These are phyloP conservation scores for Athetis lepigone DNA, from an alignment of 2,888 invertebrate species.

Conservation along the genomic window DNA sequence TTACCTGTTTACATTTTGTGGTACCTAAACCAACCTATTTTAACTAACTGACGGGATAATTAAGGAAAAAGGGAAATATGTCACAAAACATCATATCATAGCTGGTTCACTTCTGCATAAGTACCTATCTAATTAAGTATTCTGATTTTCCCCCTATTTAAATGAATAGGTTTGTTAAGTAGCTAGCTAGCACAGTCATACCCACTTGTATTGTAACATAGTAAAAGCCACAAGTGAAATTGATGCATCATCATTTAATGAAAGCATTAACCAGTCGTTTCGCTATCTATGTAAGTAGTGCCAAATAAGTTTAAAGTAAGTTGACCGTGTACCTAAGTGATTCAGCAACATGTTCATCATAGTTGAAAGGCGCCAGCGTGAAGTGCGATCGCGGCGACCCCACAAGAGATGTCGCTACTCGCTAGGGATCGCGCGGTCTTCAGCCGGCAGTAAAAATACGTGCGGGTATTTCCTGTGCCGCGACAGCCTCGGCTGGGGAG, in stretches of 20 bases:
- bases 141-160: slow-evolving; percentile 12
- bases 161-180: too few relatives aligned
- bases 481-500: slow-evolving; percentile 71
- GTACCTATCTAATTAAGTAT: slow-evolving; percentile 17
- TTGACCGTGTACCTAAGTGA: slow-evolving; percentile 28
- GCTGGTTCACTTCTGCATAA: background rate
- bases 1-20: slow-evolving; percentile 57
- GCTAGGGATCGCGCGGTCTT: slow-evolving; percentile 76
- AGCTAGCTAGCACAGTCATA: too few relatives aligned
- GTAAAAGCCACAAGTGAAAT: slow-evolving; percentile 2
- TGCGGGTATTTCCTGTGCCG: slow-evolving; percentile 88
- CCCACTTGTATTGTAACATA: too few relatives aligned
- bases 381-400: slow-evolving; percentile 65
- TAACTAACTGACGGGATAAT: slow-evolving; percentile 23
- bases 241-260: slow-evolving; percentile 10
- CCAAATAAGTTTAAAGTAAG: slow-evolving; percentile 20
- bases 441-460: slow-evolving; percentile 87
- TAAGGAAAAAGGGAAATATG: slow-evolving; percentile 41
- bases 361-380: slow-evolving; percentile 28
- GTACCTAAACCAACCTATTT: slow-evolving; percentile 15
- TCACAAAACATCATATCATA: slow-evolving; percentile 22
- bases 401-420: slow-evolving; percentile 81
- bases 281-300: background rate
- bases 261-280: slow-evolving; percentile 4
- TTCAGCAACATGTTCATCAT: slow-evolving; percentile 40